Evolutionary conservation across 2,888 invertebrate genomes (phyloP), one percentile per base, ranked within the genome.

Genomic region (Athrips mouffetella): DNA sequence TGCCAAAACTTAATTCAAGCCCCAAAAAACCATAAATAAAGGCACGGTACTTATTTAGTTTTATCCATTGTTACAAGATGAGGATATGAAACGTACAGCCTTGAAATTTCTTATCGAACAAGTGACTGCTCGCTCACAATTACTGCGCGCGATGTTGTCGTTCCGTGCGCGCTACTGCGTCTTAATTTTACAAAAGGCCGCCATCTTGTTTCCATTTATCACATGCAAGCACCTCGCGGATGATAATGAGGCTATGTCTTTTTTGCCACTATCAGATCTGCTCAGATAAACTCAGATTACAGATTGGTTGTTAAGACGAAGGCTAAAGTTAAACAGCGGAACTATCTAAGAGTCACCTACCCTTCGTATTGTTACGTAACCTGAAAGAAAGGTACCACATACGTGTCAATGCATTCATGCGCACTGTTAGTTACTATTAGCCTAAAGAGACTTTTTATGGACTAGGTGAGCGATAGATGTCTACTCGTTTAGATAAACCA

Each of bases 61-160:
- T 72, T 69, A 76, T 74, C 75, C 75, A 76, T 81, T 82, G 82
- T 84, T 80, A 69, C 63, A 70, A 70, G 60, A 64, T 59, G 70
- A 76, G 70, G 71, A 77, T 76, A 80, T 77, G 56, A 73, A 81
- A 70, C 60, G 62, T 62, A 63, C 78, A 85, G 83, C 87, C 87
- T 87, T 88, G 87, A 86, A 82, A 81, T 68, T 75, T 82, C 83
- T 86, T 87, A 88, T 87, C 87, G 80, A 80, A 70, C 73, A 79
- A 82, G 76, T 71, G 77, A 76, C 75, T 73, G 73, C 69, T 69
- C 66, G 73, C 69, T 69, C 66, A 68, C 71, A 71, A 72, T 73
- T 69, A 70, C 69, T 55, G 53, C 61, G 62, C 64, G 88, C 88
- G 80, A 80, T 85, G 88, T 87, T 87, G 88, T 86, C 72, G 65